Evolutionary conservation across 2,113 vertebrate species (phyloP).

Genomic region (Trochalopteron elliotii): DNA sequence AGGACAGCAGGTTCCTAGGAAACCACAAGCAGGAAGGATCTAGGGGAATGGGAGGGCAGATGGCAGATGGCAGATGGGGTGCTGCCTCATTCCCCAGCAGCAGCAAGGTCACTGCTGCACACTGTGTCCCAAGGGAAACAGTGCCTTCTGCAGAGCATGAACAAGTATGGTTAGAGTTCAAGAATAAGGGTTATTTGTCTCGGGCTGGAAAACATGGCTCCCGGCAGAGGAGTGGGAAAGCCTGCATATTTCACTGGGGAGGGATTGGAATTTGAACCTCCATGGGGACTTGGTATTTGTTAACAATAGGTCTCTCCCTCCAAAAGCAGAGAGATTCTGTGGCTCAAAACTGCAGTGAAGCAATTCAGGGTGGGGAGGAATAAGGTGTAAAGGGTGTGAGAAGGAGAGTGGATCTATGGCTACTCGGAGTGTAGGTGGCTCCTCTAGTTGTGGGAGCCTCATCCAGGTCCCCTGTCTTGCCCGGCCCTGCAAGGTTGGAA

Average conservation of each 20-base stretch:
- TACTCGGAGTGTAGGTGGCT: neutral
- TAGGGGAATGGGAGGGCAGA: neutral
- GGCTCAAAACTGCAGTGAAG: neutral
- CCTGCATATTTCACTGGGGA: constrained; percentile 23
- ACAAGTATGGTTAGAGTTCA: neutral
- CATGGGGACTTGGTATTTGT: neutral
- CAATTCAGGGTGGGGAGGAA: neutral
- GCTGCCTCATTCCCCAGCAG: neutral
- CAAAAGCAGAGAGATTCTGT: neutral
- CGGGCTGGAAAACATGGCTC: neutral
- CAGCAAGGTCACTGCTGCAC: neutral
- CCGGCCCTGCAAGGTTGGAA: accelerated
- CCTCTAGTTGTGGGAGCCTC: neutral
- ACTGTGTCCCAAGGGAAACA: neutral
- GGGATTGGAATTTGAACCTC: constrained; percentile 10
- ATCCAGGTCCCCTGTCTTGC: neutral
- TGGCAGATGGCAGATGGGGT: neutral
- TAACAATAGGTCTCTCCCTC: neutral
- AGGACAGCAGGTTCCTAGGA: neutral
- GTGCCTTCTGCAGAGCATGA: neutral
- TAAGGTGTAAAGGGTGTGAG: neutral
- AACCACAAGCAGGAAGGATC: neutral
- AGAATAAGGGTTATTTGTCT: neutral
- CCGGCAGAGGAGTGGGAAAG: neutral
- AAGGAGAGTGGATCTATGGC: neutral